Conservation (phyloP, 2,797 vertebrate genomes). For the Xiphorhynchus erythropygius region DNA sequence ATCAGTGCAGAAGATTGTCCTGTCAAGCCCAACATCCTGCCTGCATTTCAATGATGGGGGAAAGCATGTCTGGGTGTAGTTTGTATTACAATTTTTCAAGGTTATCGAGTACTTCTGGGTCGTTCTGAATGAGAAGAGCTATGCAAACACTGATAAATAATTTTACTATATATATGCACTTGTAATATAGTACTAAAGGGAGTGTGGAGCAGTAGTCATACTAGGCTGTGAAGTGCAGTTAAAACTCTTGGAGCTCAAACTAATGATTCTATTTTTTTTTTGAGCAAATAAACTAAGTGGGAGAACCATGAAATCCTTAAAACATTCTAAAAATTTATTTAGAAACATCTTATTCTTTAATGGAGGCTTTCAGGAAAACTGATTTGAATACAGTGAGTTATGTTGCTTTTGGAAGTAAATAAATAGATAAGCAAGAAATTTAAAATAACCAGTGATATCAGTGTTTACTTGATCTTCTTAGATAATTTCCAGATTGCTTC, state of each 20-base stretch:
- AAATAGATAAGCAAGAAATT: background rate
- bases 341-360: background rate
- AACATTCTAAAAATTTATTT: background rate
- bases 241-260: background rate
- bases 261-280: background rate
- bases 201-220: background rate
- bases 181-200: background rate
- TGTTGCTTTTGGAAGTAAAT: background rate
- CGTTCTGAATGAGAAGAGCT: background rate
- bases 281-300: background rate
- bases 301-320: background rate
- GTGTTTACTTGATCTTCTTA: background rate
- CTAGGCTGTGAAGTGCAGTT: background rate
- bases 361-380: background rate
- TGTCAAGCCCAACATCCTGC: background rate
- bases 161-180: background rate
- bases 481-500: background rate
- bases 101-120: slow-evolving; percentile 7
- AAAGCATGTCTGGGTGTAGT: background rate
- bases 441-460: background rate
- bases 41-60: slow-evolving; percentile 32
- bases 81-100: slow-evolving; percentile 26
- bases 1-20: slow-evolving; percentile 5
- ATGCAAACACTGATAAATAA: background rate
- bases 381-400: background rate